Evolutionary conservation across 2,113 vertebrate species (phyloP).

Genomic region (Romanogobio albipinnatus): DNA sequence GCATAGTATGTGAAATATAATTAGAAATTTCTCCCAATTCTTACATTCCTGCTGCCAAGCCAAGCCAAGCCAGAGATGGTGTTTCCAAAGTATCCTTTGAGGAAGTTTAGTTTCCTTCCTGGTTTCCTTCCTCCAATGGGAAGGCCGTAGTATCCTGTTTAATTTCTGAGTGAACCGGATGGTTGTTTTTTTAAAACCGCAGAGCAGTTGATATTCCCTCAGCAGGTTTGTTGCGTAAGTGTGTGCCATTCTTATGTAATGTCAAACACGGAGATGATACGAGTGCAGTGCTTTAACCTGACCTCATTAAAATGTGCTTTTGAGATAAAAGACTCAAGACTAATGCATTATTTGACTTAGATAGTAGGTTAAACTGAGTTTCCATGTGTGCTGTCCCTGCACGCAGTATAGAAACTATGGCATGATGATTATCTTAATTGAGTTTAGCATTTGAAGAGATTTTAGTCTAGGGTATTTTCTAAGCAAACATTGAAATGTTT

Average conservation of each 20-base stretch:
- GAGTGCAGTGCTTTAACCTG: not conserved
- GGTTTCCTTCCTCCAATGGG: not conserved
- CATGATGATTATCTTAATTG: slow-evolving; percentile 58
- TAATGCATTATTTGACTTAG: not conserved
- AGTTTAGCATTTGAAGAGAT: slow-evolving; percentile 3
- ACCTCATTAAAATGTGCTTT: not conserved
- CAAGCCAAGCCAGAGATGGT: not conserved
- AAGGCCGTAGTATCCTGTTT: slow-evolving; percentile 26
- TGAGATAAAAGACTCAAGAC: not conserved
- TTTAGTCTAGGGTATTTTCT: not conserved
- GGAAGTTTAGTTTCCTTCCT: slow-evolving; percentile 49
- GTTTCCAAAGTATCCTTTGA: slow-evolving; percentile 16
- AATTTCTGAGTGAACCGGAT: slow-evolving; percentile 41
- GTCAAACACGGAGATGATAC: not conserved
- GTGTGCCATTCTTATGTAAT: not conserved
- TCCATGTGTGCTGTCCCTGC: not conserved
- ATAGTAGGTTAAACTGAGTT: not conserved
- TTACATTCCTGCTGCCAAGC: not conserved
- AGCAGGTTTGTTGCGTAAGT: not conserved
- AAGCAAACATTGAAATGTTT: not conserved
- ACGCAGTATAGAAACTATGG: slow-evolving; percentile 33
- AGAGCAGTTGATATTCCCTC: not conserved
- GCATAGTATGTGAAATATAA: not conserved
- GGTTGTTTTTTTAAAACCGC: slow-evolving; percentile 17
- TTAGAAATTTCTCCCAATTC: not conserved